phyloP scores from a whole-genome alignment of 2,888 invertebrate species.

The Pollenia griseotomentosa region DNA sequence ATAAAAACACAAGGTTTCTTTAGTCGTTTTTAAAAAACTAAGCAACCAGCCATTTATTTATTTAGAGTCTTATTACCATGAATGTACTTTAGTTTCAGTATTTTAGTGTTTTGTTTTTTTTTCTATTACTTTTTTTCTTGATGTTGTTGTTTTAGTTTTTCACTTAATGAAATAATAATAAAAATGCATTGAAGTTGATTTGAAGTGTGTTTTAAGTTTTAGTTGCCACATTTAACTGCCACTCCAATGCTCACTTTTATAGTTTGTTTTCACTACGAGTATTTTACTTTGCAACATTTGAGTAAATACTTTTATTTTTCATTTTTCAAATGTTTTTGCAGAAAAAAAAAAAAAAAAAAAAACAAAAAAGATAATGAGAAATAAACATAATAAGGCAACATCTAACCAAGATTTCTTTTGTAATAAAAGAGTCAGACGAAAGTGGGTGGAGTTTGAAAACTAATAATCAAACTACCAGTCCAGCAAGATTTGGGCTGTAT shows the following conservation, averaged over 20 bases:
- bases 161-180: constrained; percentile 51
- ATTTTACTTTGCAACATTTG: constrained; percentile 46
- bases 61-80: constrained; percentile 58
- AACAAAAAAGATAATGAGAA: constrained; percentile 13
- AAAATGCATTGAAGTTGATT: constrained; percentile 60
- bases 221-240: constrained; percentile 61
- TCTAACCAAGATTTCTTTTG: constrained; percentile 28
- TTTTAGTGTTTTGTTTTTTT: neutral
- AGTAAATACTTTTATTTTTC: constrained; percentile 25
- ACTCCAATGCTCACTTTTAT: constrained; percentile 38
- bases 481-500: too few species aligned
- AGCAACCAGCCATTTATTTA: constrained; percentile 37
- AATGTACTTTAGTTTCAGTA: constrained; percentile 60
- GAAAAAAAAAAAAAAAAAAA: neutral
- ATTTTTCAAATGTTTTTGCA: neutral
- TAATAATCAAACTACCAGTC: neutral
- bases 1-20: constrained; percentile 60
- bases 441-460: constrained; percentile 60
- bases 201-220: constrained; percentile 62
- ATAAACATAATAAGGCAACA: constrained; percentile 20
- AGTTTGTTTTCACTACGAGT: constrained; percentile 1
- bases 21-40: constrained; percentile 3
- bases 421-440: constrained; percentile 35
- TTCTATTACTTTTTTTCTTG: neutral
- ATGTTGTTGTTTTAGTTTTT: constrained; percentile 15